Evolutionary conservation across 2,888 invertebrate genomes (phyloP).

Genomic region (Acronicta alni): DNA sequence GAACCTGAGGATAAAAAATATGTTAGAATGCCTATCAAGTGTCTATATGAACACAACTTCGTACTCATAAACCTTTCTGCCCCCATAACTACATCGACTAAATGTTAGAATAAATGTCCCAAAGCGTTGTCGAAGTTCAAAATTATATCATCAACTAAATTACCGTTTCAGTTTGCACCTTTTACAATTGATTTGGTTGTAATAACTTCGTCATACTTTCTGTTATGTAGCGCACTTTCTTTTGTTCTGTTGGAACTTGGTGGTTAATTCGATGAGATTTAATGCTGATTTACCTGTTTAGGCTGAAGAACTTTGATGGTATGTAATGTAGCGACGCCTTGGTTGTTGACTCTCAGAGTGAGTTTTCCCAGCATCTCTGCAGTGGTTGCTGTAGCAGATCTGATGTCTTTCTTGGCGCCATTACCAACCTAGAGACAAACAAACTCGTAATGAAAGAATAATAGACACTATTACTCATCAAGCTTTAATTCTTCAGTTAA

Average conservation of each 20-base stretch:
- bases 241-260: background rate
- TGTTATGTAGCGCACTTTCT: slow-evolving; percentile 6
- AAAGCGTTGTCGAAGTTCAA: no score
- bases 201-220: slow-evolving; percentile 22
- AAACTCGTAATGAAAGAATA: background rate
- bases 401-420: slow-evolving; percentile 94
- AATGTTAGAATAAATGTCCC: no score
- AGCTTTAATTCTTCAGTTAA: no score
- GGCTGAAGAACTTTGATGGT: slow-evolving; percentile 96
- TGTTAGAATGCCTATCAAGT: background rate
- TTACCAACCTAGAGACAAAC: slow-evolving; percentile 90
- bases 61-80: background rate
- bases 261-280: background rate
- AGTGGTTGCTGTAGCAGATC: slow-evolving; percentile 96
- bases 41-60: no score
- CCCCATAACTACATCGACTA: no score
- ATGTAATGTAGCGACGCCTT: slow-evolving; percentile 94
- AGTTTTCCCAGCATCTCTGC: slow-evolving; percentile 95
- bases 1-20: slow-evolving; percentile 89
- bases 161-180: background rate
- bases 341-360: slow-evolving; percentile 93
- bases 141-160: no score
- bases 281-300: slow-evolving; percentile 91
- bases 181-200: background rate
- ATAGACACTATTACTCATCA: background rate